Evolutionary conservation across 2,113 vertebrate species (phyloP).

Genomic region (Ceratotherium simum): DNA sequence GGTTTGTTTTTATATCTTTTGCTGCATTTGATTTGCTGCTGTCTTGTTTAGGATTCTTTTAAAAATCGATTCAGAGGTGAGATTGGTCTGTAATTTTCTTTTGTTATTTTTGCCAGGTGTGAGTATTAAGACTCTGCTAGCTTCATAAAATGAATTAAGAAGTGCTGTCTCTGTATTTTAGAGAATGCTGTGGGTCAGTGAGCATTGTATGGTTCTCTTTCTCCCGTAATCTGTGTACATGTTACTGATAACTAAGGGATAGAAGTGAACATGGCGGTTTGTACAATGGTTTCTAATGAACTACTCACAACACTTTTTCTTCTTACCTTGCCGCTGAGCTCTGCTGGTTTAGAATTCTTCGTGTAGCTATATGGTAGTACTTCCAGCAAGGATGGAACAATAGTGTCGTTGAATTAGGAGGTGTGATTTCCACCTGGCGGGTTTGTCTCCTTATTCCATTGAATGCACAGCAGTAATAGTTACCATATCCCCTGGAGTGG

Average conservation of each 20-base stretch:
- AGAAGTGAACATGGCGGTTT: neutral
- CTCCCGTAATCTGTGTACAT: neutral
- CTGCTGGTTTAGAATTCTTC: neutral
- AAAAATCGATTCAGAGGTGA: neutral
- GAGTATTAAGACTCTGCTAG: neutral
- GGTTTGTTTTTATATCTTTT: neutral
- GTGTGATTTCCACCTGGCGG: neutral
- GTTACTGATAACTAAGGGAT: neutral
- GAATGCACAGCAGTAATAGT: neutral
- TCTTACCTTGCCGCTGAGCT: neutral
- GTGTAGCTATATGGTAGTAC: neutral
- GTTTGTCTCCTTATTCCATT: neutral
- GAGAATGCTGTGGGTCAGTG: neutral
- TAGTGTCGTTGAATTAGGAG: neutral
- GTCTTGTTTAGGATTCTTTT: neutral
- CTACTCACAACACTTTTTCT: neutral
- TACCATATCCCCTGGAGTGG: neutral
- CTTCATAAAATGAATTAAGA: neutral
- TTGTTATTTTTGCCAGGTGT: neutral
- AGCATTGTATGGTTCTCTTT: neutral
- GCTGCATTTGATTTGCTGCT: neutral
- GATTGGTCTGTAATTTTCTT: neutral
- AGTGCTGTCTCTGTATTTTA: neutral
- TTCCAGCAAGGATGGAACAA: neutral
- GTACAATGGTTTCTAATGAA: neutral